Conservation (phyloP, 30 jellyfish, hydroid and myxozoan genomes). For the Calvadosia cruxmelitensis region DNA sequence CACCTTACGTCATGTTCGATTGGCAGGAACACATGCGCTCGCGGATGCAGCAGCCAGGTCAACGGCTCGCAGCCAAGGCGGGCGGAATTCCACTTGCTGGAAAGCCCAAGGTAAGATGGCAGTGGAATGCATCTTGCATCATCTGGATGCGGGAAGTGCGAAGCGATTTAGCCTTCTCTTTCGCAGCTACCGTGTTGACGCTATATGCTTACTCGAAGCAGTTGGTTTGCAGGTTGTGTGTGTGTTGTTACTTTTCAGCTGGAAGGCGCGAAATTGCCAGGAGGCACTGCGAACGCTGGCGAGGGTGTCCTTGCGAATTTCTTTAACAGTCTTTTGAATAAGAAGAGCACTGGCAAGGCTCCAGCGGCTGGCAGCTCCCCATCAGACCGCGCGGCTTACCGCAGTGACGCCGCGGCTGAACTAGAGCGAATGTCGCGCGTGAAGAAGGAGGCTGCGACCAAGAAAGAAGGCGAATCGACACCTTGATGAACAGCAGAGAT, state of each 20-base stretch:
- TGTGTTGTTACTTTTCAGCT: constrained; percentile 21
- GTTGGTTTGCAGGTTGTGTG: no score
- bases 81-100: not conserved
- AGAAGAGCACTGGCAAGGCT: constrained; percentile 58
- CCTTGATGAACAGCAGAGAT: no score
- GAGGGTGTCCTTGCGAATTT: constrained; percentile 96
- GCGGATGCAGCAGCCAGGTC: not conserved
- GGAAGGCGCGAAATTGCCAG: constrained; percentile 57
- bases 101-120: not conserved
- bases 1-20: no score
- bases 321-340: constrained; percentile 85
- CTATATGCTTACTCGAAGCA: no score
- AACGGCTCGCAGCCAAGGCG: not conserved
- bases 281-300: constrained; percentile 73
- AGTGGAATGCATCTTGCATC: no score
- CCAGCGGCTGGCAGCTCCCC: constrained; percentile 44
- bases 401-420: constrained; percentile 98
- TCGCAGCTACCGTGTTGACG: no score
- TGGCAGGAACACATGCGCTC: constrained; percentile 1
- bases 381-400: constrained; percentile 47
- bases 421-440: constrained; percentile 65
- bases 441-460: not conserved
- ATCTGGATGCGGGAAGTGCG: no score
- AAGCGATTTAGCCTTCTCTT: no score
- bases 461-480: not conserved